These are phyloP conservation scores for Acanthosepion lycidas DNA, from an alignment of 2,888 invertebrate species.

Conservation along the genomic window DNA sequence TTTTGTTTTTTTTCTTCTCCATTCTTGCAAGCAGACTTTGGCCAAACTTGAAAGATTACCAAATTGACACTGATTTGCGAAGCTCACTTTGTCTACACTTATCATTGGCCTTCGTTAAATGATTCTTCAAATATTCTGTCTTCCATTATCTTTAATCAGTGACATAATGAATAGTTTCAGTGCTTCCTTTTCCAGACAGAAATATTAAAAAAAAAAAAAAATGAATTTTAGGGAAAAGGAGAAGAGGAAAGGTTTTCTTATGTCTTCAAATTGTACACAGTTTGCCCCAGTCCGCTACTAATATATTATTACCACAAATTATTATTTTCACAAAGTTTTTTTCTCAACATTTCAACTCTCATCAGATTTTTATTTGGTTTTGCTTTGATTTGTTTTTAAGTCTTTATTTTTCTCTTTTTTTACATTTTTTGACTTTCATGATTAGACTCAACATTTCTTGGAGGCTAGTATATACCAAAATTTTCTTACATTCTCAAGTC, in stretches of 20 bases:
- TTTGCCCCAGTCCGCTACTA: neutral
- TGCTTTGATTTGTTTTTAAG: neutral
- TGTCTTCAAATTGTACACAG: slow-evolving; percentile 38
- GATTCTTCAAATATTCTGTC: slow-evolving; percentile 18
- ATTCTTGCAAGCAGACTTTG: neutral
- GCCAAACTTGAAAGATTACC: slow-evolving; percentile 20
- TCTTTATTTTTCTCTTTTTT: neutral
- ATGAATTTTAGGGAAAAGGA: neutral
- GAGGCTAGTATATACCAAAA: slow-evolving; percentile 5
- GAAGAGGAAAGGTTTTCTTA: neutral
- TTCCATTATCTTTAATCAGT: slow-evolving; percentile 8
- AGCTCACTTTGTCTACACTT: slow-evolving; percentile 33
- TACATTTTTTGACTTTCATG: neutral
- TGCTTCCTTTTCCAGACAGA: neutral
- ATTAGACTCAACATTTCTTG: neutral
- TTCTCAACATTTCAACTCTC: neutral
- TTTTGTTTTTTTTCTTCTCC: neutral
- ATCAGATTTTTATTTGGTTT: neutral
- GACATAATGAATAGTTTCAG: slow-evolving; percentile 9
- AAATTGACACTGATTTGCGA: slow-evolving; percentile 7
- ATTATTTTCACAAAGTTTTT: neutral
- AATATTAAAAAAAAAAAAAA: neutral
- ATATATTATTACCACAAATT: slow-evolving; percentile 34
- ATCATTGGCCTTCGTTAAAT: slow-evolving; percentile 21
- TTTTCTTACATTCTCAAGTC: neutral